Base-by-base conservation (phyloP, 2,888 invertebrate genomes). In the Sinotaia quadrata region DNA sequence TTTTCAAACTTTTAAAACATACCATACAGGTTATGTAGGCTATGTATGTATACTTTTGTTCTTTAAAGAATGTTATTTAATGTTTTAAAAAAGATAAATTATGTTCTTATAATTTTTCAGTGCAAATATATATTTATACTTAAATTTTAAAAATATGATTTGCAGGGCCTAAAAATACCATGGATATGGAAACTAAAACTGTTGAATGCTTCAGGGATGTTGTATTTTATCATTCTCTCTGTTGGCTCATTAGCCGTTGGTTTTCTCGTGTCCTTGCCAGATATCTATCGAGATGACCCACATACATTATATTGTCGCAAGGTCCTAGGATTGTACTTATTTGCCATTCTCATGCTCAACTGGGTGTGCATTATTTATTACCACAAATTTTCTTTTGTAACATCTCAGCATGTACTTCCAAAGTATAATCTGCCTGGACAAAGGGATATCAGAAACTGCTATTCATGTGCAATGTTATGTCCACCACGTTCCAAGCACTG, bases 401-500 rank as follows among this genome's bases (percentile, higher is more conserved):
- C 27, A 36, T 44, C 69, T 2, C 34, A 36, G 18, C n/a, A 37
- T n/a, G 21, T 44, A n/a, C 34, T 56, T 4, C 52, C 54, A n/a
- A 33, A 31, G 34, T 36, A 27, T 29, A 72, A n/a, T 51, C 21
- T 12, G 18, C 33, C n/a, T 44, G 51, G 54, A 29, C 60, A 7
- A 66, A 52, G 56, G 44, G 52, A 34, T 51, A 41, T 18, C 21
- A 18, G 4, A 21, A 71, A 71, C 56, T 85, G 85, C 67, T 66
- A 66, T 15, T 71, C 72, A 18, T 86, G 86, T 73, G 72, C 79
- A 29, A 70, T 75, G 4, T 51, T 73, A 4, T 78, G 77, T 2
- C 85, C 85, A 5, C 81, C 82, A 5, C 75, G 88, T 27, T 80
- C 85, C 36, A 86, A 88, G 60, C 89, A 89, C 74, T 89, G 89